Evolutionary conservation across 2,888 invertebrate species (phyloP).

Genomic region (Helicoverpa assulta): DNA sequence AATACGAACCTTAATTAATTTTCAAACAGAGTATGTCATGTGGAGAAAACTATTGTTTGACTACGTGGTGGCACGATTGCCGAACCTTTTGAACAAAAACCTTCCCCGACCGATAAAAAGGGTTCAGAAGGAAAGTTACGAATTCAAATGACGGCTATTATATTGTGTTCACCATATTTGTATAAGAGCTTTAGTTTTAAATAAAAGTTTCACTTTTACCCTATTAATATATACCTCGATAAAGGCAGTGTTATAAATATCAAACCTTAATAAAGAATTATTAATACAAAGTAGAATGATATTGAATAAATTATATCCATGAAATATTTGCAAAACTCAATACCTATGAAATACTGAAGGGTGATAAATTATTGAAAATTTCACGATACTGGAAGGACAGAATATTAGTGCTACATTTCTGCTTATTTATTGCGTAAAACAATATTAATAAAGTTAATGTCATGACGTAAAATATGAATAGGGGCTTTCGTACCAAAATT

Average conservation of each 20-base stretch:
- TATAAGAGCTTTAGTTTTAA: slow-evolving; percentile 1
- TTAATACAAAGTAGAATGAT: background rate
- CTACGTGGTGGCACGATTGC: background rate
- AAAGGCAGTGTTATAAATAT: background rate
- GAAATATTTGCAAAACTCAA: background rate
- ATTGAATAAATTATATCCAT: background rate
- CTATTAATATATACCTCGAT: background rate
- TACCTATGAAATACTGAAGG: background rate
- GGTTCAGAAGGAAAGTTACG: background rate
- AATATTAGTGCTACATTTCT: slow-evolving; percentile 26
- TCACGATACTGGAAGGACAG: slow-evolving; percentile 25
- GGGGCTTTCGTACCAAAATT: background rate
- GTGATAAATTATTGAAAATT: slow-evolving; percentile 12
- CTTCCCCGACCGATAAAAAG: background rate
- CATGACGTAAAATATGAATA: slow-evolving; percentile 46
- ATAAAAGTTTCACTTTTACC: background rate
- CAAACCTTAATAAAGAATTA: background rate
- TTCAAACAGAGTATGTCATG: no score
- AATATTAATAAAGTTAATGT: slow-evolving; percentile 40
- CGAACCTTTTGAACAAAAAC: no score
- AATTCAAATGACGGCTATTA: slow-evolving; percentile 1
- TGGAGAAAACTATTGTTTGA: slow-evolving; percentile 6
- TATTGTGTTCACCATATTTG: background rate
- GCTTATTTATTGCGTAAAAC: slow-evolving; percentile 34
- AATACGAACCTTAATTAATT: no score